Base-by-base conservation (phyloP, 64 coral and sea anemone genomes). In the Orbicella faveolata region DNA sequence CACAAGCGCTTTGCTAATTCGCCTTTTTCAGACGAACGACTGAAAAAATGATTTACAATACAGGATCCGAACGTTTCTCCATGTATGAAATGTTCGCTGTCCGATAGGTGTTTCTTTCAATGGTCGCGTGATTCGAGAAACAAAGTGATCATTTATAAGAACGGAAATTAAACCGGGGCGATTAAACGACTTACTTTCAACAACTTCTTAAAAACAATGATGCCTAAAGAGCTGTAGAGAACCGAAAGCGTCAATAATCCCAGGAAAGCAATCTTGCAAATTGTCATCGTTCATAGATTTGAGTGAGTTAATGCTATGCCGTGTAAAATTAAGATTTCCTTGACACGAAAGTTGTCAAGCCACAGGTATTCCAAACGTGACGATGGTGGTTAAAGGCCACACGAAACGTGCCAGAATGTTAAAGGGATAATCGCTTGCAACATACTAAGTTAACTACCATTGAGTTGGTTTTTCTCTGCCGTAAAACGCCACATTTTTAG, bases 141-240 rank as follows among this genome's bases (percentile, higher is more conserved):
- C 55, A 59, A 59, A 59, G 1, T 59, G 55, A 4, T 53, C 52
- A 53, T 53, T 53, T 10, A 53, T 53, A 53, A 10, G 52, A 1
- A 59, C 11, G 25, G 15, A 62, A 82, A 14, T 37, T 19, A 17
- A 82, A 82, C 79, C n/a, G 16, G 25, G 9, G 57, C 79, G 14
- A 33, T 82, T 35, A 82, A 36, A 65, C 26, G 79, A 61, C 53
- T 82, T 82, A 82, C 33, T 36, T 64, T 82, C 79, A 82, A 21
- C 79, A 64, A 36, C 5, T 37, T 37, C 5, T 33, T 33, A 82
- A 82, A 33, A 82, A 63, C 51, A 82, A 82, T 54, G 63, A 64
- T 64, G 30, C 14, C 44, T 17, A 61, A 61, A 61, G 78, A 36
- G 63, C 33, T 81, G 79, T 64, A 66, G 65, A 82, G 44, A 48